These are phyloP conservation scores for Phaonia tiefii DNA, from an alignment of 2,888 invertebrate species.

Conservation along the genomic window DNA sequence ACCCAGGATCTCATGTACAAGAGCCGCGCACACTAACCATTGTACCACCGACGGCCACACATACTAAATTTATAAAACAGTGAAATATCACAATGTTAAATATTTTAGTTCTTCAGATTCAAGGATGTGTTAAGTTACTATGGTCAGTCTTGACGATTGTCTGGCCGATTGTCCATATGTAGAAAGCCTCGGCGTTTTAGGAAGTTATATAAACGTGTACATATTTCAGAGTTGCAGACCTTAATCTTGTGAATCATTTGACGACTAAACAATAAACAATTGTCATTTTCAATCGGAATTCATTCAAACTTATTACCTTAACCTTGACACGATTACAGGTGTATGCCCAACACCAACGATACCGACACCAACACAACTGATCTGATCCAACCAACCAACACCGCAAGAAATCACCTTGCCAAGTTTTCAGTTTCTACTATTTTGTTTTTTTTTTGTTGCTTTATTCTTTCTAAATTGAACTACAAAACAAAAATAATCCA, in stretches of 20 bases:
- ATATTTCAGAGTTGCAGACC: too few relatives aligned
- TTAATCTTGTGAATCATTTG: constrained; percentile 17
- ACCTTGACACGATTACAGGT: constrained; percentile 65
- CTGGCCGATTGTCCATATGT: too few relatives aligned
- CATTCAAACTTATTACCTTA: constrained; percentile 51
- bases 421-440: constrained; percentile 17
- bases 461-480: constrained; percentile 4
- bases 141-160: too few relatives aligned
- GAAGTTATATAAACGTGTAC: too few relatives aligned
- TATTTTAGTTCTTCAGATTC: too few relatives aligned
- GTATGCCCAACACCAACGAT: constrained; percentile 15
- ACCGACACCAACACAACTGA: neutral
- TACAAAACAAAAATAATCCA: constrained; percentile 18
- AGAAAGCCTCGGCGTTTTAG: too few relatives aligned
- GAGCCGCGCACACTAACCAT: too few relatives aligned
- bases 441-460: constrained; percentile 1
- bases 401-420: constrained; percentile 1
- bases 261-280: neutral
- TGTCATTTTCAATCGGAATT: constrained; percentile 8
- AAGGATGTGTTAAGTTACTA: too few relatives aligned
- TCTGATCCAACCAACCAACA: neutral
- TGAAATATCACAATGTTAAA: too few relatives aligned
- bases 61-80: too few relatives aligned
- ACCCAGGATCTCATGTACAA: too few relatives aligned
- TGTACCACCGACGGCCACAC: too few relatives aligned